These are phyloP conservation scores for Brachionus rotundiformis DNA, from an alignment of 1,140 invertebrate species.

Conservation along the genomic window DNA sequence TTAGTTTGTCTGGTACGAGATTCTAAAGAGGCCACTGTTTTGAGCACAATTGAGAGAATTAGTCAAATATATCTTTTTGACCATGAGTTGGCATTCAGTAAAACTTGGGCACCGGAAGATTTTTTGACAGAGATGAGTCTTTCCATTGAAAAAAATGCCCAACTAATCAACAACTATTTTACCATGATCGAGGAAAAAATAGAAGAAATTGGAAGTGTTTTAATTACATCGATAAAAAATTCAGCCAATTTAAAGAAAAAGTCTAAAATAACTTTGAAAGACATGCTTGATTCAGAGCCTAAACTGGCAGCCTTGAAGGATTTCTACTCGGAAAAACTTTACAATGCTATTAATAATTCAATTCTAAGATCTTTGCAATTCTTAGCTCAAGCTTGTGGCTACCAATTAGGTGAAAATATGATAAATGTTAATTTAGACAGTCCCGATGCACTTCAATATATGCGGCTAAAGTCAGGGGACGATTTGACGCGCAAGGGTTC, in stretches of 20 bases:
- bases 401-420: neutral
- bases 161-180: slow-evolving; percentile 57
- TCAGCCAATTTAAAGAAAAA: slow-evolving; percentile 56
- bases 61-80: slow-evolving; percentile 61
- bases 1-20: slow-evolving; percentile 57
- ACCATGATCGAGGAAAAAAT: slow-evolving; percentile 58
- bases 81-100: slow-evolving; percentile 59
- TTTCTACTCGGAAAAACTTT: slow-evolving; percentile 59
- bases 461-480: slow-evolving; percentile 39
- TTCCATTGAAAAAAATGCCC: slow-evolving; percentile 55
- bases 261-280: slow-evolving; percentile 26
- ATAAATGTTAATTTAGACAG: neutral
- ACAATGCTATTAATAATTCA: slow-evolving; percentile 55
- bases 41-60: slow-evolving; percentile 57
- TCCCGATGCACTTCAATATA: neutral
- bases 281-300: slow-evolving; percentile 25
- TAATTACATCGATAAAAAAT: slow-evolving; percentile 53
- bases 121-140: slow-evolving; percentile 57
- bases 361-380: neutral
- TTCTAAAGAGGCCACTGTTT: slow-evolving; percentile 58
- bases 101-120: slow-evolving; percentile 59
- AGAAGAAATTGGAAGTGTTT: slow-evolving; percentile 58
- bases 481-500: neutral
- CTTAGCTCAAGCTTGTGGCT: neutral
- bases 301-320: slow-evolving; percentile 53